phyloP scores from a whole-genome alignment of 1,140 invertebrate genomes.

The Lysiphlebus fabarum region DNA sequence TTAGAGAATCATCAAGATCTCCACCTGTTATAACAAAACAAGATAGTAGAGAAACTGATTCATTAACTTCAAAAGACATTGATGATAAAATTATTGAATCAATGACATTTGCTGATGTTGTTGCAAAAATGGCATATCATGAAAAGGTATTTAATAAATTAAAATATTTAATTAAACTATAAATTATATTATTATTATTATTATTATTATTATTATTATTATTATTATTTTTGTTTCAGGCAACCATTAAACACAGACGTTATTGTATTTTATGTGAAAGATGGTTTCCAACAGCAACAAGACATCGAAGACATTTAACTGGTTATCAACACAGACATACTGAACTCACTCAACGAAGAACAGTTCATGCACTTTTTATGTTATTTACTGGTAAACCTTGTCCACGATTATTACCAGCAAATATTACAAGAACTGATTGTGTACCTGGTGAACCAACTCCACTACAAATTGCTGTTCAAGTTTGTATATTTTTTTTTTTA shows the following conservation, averaged over 20 bases:
- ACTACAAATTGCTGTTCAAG: slow-evolving; percentile 53
- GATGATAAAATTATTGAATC: slow-evolving; percentile 32
- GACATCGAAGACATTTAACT: slow-evolving; percentile 46
- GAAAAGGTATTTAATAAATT: slow-evolving; percentile 47
- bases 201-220: slow-evolving; percentile 11
- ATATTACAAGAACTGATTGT: slow-evolving; percentile 43
- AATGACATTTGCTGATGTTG: slow-evolving; percentile 46
- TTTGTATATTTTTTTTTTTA: slow-evolving; percentile 24
- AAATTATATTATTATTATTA: too few relatives aligned
- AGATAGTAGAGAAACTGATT: slow-evolving; percentile 29
- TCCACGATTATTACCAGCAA: slow-evolving; percentile 45
- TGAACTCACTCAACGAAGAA: slow-evolving; percentile 51
- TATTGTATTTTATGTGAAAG: slow-evolving; percentile 53
- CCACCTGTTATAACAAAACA: slow-evolving; percentile 48
- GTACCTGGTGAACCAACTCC: slow-evolving; percentile 49
- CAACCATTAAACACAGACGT: slow-evolving; percentile 48
- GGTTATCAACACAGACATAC: slow-evolving; percentile 52
- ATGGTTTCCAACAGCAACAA: slow-evolving; percentile 48
- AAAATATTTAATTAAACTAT: not conserved
- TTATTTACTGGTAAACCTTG: slow-evolving; percentile 53
- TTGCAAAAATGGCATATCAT: slow-evolving; percentile 48
- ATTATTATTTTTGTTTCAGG: slow-evolving; percentile 33
- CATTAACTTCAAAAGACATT: slow-evolving; percentile 29
- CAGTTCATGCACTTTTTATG: slow-evolving; percentile 52
- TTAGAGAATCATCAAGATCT: slow-evolving; percentile 43